Evolutionary conservation across 2,797 vertebrate genomes (phyloP).

Genomic region (Aplochiton taeniatus): DNA sequence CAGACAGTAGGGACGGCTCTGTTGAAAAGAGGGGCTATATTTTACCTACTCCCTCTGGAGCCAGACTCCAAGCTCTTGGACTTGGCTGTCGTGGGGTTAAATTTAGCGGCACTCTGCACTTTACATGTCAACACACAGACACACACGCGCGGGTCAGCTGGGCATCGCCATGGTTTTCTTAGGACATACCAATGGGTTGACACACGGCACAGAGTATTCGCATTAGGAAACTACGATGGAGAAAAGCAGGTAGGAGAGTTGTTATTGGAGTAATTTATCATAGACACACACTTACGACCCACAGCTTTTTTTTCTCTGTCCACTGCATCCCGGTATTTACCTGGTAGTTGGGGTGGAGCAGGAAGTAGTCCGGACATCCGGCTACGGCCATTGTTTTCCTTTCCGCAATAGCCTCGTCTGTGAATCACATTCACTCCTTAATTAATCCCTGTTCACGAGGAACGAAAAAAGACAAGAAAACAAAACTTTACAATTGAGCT

Average conservation of each 20-base stretch:
- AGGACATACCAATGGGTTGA: slow-evolving; percentile 33
- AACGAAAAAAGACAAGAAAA: not conserved
- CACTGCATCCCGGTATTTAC: slow-evolving; percentile 62
- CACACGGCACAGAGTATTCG: slow-evolving; percentile 9
- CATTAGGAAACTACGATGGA: not conserved
- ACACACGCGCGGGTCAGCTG: slow-evolving; percentile 31
- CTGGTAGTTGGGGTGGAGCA: slow-evolving; percentile 87
- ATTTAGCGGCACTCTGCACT: slow-evolving; percentile 8
- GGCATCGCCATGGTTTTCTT: slow-evolving; percentile 31
- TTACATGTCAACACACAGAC: slow-evolving; percentile 26
- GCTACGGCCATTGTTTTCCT: slow-evolving; percentile 85
- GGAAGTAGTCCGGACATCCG: slow-evolving; percentile 89
- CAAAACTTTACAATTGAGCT: not conserved
- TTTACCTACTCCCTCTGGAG: not conserved
- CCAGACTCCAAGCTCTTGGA: not conserved
- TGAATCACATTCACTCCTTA: slow-evolving; percentile 48
- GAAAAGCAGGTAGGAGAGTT: not conserved
- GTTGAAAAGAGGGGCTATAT: not conserved
- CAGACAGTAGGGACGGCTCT: not conserved
- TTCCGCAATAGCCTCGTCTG: slow-evolving; percentile 36
- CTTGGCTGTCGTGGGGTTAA: slow-evolving; percentile 28
- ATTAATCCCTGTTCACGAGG: slow-evolving; percentile 39
- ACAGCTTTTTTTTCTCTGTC: not conserved
- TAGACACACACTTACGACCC: no score
- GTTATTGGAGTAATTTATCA: no score